phyloP scores from a whole-genome alignment of 92 coral and sea anemone genomes.

The Umimayanthus kanabou region DNA sequence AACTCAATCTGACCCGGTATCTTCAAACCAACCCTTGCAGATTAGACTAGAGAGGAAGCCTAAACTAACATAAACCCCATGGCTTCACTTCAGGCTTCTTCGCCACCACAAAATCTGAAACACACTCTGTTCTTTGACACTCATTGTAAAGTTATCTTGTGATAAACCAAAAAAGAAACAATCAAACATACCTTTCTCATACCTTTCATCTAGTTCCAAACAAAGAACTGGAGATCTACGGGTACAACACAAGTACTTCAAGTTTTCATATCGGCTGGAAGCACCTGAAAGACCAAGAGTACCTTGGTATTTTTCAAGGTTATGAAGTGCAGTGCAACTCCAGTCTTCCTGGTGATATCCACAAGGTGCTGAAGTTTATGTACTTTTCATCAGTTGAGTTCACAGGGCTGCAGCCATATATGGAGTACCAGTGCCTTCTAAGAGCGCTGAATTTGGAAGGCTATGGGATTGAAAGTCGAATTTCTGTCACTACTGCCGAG shows the following conservation, averaged over 20 bases:
- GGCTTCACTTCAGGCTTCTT: too few relatives aligned
- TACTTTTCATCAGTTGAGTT: background rate
- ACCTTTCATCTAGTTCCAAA: background rate
- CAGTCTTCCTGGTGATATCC: background rate
- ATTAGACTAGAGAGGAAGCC: too few relatives aligned
- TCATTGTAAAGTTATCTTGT: too few relatives aligned
- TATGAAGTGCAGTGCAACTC: conserved; percentile 4
- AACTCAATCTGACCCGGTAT: too few relatives aligned
- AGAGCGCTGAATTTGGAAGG: conserved; percentile 21
- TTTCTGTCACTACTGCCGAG: background rate
- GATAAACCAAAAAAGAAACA: too few relatives aligned
- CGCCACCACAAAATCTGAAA: too few relatives aligned
- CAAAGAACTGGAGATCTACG: background rate
- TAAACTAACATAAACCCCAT: too few relatives aligned
- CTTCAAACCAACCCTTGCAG: too few relatives aligned
- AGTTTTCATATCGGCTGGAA: conserved; percentile 20
- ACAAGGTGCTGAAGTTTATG: background rate
- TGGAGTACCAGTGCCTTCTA: background rate
- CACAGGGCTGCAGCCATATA: conserved; percentile 6
- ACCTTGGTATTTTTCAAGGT: conserved; percentile 3
- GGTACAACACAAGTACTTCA: conserved; percentile 24
- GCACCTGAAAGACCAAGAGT: conserved; percentile 5
- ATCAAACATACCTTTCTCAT: too few relatives aligned
- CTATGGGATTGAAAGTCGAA: background rate
- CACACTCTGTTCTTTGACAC: too few relatives aligned